Percentiles rank a stretch among this genome's conserved stretches.
Conservation (phyloP, 2,113 vertebrate genomes). For the Hassar affinis region DNA sequence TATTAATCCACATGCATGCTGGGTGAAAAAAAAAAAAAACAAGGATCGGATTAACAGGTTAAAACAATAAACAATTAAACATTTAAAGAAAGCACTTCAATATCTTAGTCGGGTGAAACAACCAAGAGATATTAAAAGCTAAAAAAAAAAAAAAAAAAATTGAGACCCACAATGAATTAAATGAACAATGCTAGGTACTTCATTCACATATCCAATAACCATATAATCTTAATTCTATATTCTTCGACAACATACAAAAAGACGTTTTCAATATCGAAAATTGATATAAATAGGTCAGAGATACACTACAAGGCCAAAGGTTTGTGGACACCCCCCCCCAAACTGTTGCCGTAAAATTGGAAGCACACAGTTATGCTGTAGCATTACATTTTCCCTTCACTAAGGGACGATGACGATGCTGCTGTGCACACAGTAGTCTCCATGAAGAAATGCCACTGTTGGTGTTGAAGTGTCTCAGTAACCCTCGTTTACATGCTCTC, state of each 20-base stretch:
- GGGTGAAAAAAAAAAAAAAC: slow-evolving; percentile 49
- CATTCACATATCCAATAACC: neutral
- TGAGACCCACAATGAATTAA: neutral
- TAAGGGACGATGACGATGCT: neutral
- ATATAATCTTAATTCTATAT: no score
- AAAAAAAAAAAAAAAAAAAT: no score
- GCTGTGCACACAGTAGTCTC: neutral
- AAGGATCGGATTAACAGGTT: neutral
- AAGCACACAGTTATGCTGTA: neutral
- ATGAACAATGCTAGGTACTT: neutral
- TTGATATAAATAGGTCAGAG: neutral
- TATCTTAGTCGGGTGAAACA: neutral
- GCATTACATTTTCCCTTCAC: neutral
- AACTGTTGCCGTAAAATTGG: neutral
- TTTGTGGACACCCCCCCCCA: neutral
- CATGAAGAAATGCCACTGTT: neutral
- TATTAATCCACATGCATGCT: slow-evolving; percentile 50
- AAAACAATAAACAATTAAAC: neutral
- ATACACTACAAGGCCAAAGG: neutral
- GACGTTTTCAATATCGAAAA: neutral
- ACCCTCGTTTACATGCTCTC: no score
- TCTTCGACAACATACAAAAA: no score
- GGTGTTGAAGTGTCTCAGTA: neutral
- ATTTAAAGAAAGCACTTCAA: neutral
- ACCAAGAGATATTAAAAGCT: neutral